A percentile compares a stretch with the other conserved stretches of the same genome.
Conservation (phyloP, 2,888 invertebrate species). For the Brachycybe producta region DNA sequence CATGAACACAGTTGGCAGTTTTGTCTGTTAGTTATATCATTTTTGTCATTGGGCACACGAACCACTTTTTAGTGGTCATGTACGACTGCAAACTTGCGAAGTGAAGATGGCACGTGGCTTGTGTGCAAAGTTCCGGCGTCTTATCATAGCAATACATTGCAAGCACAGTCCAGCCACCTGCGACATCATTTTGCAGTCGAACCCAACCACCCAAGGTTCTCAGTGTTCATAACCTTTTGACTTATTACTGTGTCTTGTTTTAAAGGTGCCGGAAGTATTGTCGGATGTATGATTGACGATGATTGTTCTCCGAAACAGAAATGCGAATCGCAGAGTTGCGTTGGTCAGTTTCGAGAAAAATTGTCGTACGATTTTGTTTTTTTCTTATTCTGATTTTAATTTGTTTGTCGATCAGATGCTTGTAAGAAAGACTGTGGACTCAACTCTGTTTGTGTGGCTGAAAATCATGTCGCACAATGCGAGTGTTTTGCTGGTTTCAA, state of each 20-base stretch:
- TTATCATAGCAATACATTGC: too few species aligned
- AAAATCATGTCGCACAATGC: slow-evolving; percentile 78
- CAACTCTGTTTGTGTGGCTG: slow-evolving; percentile 75
- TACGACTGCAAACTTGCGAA: too few species aligned
- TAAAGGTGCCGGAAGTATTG: slow-evolving; percentile 16
- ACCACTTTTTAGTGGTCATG: too few species aligned
- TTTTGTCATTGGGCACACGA: background rate
- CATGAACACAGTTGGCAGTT: slow-evolving; percentile 71
- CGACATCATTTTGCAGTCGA: too few species aligned
- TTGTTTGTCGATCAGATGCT: slow-evolving; percentile 41
- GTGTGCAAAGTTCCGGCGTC: too few species aligned
- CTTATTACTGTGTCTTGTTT: too few species aligned
- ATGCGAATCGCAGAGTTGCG: slow-evolving; percentile 62
- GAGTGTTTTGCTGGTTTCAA: slow-evolving; percentile 69
- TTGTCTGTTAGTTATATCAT: slow-evolving; percentile 59
- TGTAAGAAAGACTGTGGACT: slow-evolving; percentile 66
- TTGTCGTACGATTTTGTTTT: background rate
- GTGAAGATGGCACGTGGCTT: too few species aligned
- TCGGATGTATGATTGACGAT: slow-evolving; percentile 49
- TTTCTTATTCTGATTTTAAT: background rate
- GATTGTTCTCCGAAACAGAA: slow-evolving; percentile 69
- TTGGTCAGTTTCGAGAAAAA: slow-evolving; percentile 35
- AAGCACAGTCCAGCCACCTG: too few species aligned
- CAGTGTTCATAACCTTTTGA: too few species aligned
- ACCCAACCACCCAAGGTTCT: too few species aligned